Evolutionary conservation across 2,888 invertebrate species (phyloP).

Genomic region (Drosophila infuscata): DNA sequence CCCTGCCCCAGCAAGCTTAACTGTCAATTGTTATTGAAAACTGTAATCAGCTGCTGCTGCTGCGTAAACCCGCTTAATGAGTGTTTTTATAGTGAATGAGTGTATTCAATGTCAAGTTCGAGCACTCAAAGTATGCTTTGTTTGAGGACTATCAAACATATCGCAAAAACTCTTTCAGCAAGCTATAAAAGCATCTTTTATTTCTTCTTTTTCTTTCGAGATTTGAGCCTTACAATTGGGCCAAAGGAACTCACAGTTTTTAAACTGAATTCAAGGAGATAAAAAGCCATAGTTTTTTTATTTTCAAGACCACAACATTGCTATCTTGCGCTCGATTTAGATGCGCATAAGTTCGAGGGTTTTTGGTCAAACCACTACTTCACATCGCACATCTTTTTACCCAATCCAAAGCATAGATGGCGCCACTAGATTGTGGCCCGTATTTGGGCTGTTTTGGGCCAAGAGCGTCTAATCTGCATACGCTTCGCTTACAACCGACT

Average conservation of each 20-base stretch:
- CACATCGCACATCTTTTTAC: background rate
- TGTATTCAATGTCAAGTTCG: background rate
- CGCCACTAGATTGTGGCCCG: slow-evolving; percentile 26
- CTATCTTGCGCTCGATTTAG: slow-evolving; percentile 2
- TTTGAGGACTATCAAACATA: background rate
- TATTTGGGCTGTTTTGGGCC: background rate
- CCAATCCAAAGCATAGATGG: slow-evolving; percentile 30
- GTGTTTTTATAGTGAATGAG: background rate
- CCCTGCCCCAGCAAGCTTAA: background rate
- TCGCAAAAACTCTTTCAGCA: background rate
- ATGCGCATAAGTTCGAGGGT: slow-evolving; percentile 1
- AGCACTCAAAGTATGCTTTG: background rate
- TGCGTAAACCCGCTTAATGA: background rate
- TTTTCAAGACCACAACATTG: background rate
- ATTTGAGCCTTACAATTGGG: background rate
- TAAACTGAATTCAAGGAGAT: background rate
- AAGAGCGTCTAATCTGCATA: slow-evolving; percentile 35
- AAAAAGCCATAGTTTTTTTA: background rate
- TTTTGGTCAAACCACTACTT: background rate
- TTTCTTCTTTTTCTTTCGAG: background rate
- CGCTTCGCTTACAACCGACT: slow-evolving; percentile 1
- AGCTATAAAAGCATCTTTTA: background rate
- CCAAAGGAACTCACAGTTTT: too few species aligned
- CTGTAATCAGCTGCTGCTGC: background rate
- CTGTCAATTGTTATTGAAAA: background rate